These are phyloP conservation scores for Muschampia plurimacula DNA, from an alignment of 2,888 invertebrate genomes.

Conservation along the genomic window DNA sequence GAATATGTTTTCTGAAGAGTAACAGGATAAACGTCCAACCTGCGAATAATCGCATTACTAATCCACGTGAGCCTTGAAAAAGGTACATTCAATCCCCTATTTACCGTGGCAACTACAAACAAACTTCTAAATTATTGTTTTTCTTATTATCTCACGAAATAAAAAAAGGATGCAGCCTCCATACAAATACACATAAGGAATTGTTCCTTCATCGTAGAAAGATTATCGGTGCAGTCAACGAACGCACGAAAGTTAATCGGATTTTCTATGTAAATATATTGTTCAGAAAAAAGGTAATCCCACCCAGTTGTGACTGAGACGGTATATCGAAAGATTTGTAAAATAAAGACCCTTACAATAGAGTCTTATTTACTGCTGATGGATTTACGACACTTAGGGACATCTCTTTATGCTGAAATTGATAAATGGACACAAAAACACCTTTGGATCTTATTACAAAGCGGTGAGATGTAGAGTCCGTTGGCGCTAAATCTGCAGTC, in stretches of 20 bases:
- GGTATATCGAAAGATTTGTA: slow-evolving; percentile 50
- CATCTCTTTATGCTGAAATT: slow-evolving; percentile 50
- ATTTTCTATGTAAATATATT: slow-evolving; percentile 75
- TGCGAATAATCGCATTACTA: slow-evolving; percentile 59
- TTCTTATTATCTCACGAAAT: slow-evolving; percentile 56
- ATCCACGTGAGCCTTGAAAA: slow-evolving; percentile 52
- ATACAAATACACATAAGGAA: slow-evolving; percentile 53
- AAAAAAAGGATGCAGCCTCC: slow-evolving; percentile 58
- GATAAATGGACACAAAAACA: slow-evolving; percentile 45
- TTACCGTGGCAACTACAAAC: slow-evolving; percentile 59
- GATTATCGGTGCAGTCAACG: slow-evolving; percentile 55
- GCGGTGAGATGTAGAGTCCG: slow-evolving; percentile 44
- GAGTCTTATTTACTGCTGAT: slow-evolving; percentile 57
- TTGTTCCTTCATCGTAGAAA: slow-evolving; percentile 57
- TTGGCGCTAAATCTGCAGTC: slow-evolving; percentile 42
- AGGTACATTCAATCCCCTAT: slow-evolving; percentile 53
- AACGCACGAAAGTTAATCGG: slow-evolving; percentile 72
- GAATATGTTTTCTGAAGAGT: slow-evolving; percentile 28
- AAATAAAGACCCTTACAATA: slow-evolving; percentile 52
- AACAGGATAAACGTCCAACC: slow-evolving; percentile 31
- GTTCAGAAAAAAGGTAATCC: slow-evolving; percentile 64
- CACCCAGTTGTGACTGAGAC: slow-evolving; percentile 57
- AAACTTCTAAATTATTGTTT: slow-evolving; percentile 57
- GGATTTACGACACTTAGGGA: slow-evolving; percentile 61
- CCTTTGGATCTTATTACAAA: slow-evolving; percentile 37